These are phyloP conservation scores for Conus betulinus DNA, from an alignment of 1,140 invertebrate species.

Conservation along the genomic window DNA sequence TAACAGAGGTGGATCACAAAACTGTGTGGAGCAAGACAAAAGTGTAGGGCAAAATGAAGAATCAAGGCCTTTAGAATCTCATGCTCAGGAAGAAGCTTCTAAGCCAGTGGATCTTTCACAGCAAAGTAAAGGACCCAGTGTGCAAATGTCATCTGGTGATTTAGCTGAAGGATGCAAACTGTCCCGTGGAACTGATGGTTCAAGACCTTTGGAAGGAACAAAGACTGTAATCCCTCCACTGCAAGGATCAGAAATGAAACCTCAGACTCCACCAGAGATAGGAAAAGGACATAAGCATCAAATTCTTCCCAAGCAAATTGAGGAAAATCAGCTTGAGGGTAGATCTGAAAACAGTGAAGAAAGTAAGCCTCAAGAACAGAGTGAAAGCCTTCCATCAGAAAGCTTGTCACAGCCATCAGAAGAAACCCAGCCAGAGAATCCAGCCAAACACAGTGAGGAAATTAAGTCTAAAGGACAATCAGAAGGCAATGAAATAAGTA, in stretches of 20 bases:
- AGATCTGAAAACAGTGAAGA: neutral
- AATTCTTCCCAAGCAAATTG: neutral
- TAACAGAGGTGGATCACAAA: neutral
- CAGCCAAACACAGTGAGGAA: neutral
- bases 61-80: neutral
- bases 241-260: slow-evolving; percentile 10
- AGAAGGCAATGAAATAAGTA: neutral
- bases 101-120: slow-evolving; percentile 28
- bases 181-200: too few species aligned
- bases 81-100: slow-evolving; percentile 6
- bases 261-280: neutral
- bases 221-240: slow-evolving; percentile 18
- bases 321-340: slow-evolving; percentile 7
- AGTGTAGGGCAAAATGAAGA: neutral
- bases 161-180: neutral
- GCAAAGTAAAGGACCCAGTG: slow-evolving; percentile 20
- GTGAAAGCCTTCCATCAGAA: neutral
- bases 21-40: neutral
- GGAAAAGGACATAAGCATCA: neutral
- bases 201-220: neutral
- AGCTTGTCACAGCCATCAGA: slow-evolving; percentile 16
- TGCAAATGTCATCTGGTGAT: neutral
- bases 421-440: neutral
- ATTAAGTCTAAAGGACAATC: neutral
- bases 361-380: neutral